A percentile compares a stretch with the other conserved stretches of the same genome.
phyloP scores from a whole-genome alignment of 2,797 vertebrate genomes.

The Melanotaenia trifasciata region DNA sequence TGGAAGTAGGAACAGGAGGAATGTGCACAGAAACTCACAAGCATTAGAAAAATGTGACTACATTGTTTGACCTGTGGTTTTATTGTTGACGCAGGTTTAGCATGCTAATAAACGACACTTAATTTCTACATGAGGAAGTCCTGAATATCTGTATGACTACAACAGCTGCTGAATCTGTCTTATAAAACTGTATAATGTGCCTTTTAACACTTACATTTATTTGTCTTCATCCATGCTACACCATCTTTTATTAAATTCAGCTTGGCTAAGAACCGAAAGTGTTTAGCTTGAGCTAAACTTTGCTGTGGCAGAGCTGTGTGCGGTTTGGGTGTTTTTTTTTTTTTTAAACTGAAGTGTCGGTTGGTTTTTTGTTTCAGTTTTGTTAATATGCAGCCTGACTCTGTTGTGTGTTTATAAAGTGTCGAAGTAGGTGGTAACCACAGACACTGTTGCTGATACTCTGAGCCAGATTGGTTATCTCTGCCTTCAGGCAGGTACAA shows the following conservation, averaged over 20 bases:
- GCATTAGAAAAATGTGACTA: background rate
- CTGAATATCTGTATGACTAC: too few species aligned
- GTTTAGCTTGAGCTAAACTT: background rate
- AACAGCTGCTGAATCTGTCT: too few species aligned
- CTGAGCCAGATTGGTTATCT: slow-evolving; percentile 26
- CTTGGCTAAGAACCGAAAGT: too few species aligned
- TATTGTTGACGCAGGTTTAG: background rate
- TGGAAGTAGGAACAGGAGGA: slow-evolving; percentile 4
- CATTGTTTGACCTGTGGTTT: background rate
- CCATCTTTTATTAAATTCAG: background rate
- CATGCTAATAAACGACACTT: too few species aligned
- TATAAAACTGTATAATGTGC: too few species aligned
- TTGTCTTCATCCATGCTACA: background rate
- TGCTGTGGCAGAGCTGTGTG: background rate
- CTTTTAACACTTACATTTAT: background rate
- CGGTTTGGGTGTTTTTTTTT: background rate
- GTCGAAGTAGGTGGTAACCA: slow-evolving; percentile 35
- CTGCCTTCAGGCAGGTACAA: background rate
- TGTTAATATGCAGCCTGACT: slow-evolving; percentile 54
- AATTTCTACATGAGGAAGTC: too few species aligned
- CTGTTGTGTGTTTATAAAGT: background rate
- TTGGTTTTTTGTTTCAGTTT: slow-evolving; percentile 6
- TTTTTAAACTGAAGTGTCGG: background rate
- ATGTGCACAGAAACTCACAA: background rate
- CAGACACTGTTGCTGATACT: slow-evolving; percentile 20